phyloP scores from a whole-genome alignment of 2,113 vertebrate species.

The Petroica traversi region DNA sequence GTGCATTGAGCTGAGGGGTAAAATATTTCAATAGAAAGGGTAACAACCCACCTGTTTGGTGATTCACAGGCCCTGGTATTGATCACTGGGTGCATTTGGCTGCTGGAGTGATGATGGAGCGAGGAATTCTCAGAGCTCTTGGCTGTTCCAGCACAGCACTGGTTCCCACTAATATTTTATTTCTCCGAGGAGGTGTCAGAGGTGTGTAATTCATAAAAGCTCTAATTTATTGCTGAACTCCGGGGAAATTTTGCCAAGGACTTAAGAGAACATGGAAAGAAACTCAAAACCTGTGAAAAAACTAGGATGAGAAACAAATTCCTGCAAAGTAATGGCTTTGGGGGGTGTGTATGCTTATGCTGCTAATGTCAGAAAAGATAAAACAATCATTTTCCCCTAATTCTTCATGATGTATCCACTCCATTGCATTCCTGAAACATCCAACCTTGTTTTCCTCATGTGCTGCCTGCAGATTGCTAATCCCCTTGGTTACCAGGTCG shows the following conservation, averaged over 20 bases:
- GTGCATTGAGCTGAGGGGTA: background rate
- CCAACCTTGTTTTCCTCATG: background rate
- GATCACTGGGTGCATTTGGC: background rate
- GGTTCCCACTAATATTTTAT: background rate
- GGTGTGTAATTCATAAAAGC: background rate
- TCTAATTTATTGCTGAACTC: conserved; percentile 3
- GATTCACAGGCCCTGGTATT: background rate
- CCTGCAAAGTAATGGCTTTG: background rate
- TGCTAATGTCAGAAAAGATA: background rate
- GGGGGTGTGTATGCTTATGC: background rate
- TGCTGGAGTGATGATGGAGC: background rate
- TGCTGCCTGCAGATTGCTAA: background rate
- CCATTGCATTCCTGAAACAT: background rate
- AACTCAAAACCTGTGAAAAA: conserved; percentile 1
- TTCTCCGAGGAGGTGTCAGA: background rate
- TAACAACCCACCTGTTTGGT: background rate
- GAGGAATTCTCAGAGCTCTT: background rate
- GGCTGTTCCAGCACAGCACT: background rate
- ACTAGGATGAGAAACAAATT: background rate
- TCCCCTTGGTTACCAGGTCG: accelerated
- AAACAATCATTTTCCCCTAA: background rate
- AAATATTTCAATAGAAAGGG: background rate
- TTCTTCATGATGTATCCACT: background rate
- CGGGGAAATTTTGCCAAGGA: background rate
- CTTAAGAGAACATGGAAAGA: background rate